These are phyloP conservation scores for Tenthredo notha DNA, from an alignment of 2,888 invertebrate genomes.

Conservation along the genomic window DNA sequence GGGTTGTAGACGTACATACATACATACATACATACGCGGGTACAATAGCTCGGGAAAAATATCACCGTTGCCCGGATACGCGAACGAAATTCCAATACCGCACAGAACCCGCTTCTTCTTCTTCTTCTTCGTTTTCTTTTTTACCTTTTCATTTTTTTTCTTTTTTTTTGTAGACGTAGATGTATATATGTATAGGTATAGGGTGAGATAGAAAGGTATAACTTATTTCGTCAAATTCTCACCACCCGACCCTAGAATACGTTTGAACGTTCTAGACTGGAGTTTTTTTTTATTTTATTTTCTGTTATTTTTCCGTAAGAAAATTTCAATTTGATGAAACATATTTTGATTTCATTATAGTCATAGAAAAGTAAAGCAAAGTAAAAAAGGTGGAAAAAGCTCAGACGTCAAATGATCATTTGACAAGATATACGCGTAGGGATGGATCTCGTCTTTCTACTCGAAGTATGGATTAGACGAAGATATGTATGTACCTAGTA, in stretches of 20 bases:
- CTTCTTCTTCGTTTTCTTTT: neutral
- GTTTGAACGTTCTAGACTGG: neutral
- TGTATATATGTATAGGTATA: neutral
- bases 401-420: neutral
- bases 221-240: neutral
- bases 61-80: slow-evolving; percentile 29
- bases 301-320: neutral
- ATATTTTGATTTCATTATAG: neutral
- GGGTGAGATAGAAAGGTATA: neutral
- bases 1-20: slow-evolving; percentile 16
- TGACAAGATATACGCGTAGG: neutral
- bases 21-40: slow-evolving; percentile 5
- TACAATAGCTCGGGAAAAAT: slow-evolving; percentile 39
- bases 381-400: neutral
- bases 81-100: slow-evolving; percentile 38
- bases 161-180: neutral
- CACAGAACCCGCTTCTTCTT: neutral
- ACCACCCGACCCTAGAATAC: neutral
- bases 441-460: neutral
- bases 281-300: neutral
- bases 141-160: neutral
- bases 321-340: neutral
- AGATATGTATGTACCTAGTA: neutral
- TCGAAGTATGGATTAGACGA: neutral
- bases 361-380: neutral